These are phyloP conservation scores for Parapristionchus giblindavisi DNA, from an alignment of 2,888 invertebrate genomes.

Conservation along the genomic window DNA sequence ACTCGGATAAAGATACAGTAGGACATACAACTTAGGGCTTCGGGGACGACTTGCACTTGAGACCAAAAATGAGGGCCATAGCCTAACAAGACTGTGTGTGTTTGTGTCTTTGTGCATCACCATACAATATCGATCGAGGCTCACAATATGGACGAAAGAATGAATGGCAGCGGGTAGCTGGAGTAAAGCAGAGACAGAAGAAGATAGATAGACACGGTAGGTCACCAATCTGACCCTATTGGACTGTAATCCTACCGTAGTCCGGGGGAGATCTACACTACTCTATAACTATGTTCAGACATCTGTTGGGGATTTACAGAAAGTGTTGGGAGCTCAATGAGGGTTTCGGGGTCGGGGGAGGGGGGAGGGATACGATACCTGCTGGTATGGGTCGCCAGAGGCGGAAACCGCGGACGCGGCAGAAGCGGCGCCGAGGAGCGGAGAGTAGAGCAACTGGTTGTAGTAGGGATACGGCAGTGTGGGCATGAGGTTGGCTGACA, in stretches of 20 bases:
- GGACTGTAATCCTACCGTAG: too few relatives aligned
- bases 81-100: neutral
- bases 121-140: conserved; percentile 32
- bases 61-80: too few relatives aligned
- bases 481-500: conserved; percentile 50
- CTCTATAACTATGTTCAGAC: too few relatives aligned
- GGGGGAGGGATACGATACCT: conserved; percentile 27
- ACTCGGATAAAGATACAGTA: too few relatives aligned
- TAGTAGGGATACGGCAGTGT: conserved; percentile 56
- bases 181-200: neutral
- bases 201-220: neutral
- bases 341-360: neutral
- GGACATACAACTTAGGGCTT: too few relatives aligned
- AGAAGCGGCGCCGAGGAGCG: neutral
- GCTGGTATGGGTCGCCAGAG: conserved; percentile 28
- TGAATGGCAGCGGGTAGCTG: neutral
- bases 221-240: too few relatives aligned
- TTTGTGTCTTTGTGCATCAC: conserved; percentile 15
- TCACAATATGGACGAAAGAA: neutral
- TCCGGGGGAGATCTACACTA: too few relatives aligned
- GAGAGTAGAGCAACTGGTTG: conserved; percentile 54
- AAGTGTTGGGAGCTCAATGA: neutral
- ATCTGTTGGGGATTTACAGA: too few relatives aligned
- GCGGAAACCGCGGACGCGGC: too few relatives aligned
- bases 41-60: too few relatives aligned